A percentile compares a stretch with the other conserved stretches of the same genome.
These are phyloP conservation scores for Enteromius argenteus DNA, from an alignment of 2,797 vertebrate species.

Conservation along the genomic window DNA sequence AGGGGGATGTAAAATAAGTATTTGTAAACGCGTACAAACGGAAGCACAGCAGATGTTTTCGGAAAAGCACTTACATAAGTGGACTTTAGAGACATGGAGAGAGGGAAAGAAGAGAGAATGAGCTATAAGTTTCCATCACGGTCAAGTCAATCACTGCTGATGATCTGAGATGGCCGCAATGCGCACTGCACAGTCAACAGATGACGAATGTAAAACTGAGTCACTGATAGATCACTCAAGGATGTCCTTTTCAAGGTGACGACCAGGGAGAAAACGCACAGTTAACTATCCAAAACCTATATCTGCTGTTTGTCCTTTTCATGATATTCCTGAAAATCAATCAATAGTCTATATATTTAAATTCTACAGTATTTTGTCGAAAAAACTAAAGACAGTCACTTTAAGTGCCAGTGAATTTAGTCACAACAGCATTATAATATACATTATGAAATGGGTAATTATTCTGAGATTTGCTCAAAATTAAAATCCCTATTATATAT, in stretches of 20 bases:
- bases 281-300: not conserved
- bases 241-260: constrained; percentile 17
- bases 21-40: not conserved
- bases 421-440: not conserved
- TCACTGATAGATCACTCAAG: not conserved
- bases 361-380: not conserved
- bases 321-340: not conserved
- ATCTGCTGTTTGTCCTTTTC: not conserved
- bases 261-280: not conserved
- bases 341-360: not conserved
- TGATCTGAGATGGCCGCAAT: not conserved
- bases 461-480: not conserved
- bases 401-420: not conserved
- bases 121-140: not conserved
- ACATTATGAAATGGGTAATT: not conserved
- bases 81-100: constrained; percentile 23
- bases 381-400: not conserved
- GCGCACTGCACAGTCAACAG: not conserved
- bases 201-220: constrained; percentile 2
- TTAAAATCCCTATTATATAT: not conserved
- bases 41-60: constrained; percentile 32
- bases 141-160: constrained; percentile 16
- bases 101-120: constrained; percentile 1
- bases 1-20: constrained; percentile 11
- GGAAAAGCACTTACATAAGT: constrained; percentile 7